Conservation (phyloP, 2,797 vertebrate genomes). For the Ammospiza maritima region DNA sequence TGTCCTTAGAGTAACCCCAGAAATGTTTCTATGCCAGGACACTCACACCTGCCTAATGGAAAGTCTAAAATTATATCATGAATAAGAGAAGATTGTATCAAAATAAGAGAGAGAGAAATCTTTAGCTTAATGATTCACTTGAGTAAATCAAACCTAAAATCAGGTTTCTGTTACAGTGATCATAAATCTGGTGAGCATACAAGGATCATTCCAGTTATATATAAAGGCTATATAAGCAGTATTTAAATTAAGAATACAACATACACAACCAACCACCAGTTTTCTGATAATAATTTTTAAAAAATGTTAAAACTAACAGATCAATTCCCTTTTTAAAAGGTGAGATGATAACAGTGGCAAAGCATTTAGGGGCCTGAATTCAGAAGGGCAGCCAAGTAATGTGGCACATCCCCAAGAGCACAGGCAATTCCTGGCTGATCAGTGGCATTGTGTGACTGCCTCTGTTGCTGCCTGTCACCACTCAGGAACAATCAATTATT, state of each 20-base stretch:
- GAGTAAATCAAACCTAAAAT: not conserved
- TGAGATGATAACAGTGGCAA: conserved; percentile 8
- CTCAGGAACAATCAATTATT: conserved; percentile 16
- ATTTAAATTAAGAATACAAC: not conserved
- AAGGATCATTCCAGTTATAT: not conserved
- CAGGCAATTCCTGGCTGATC: conserved; percentile 2
- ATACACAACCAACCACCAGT: not conserved
- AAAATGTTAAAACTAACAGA: not conserved
- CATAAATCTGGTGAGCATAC: not conserved
- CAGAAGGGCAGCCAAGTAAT: conserved; percentile 33
- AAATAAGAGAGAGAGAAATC: not conserved
- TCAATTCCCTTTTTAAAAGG: not conserved
- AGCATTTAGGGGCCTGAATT: not conserved
- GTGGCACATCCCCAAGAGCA: conserved; percentile 16
- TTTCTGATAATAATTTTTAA: not conserved
- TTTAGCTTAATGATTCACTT: not conserved
- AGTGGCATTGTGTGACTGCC: conserved; percentile 6
- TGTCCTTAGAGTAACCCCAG: not conserved
- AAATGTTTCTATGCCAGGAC: not conserved
- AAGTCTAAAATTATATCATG: not conserved
- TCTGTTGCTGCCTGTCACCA: conserved; percentile 32
- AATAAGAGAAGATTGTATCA: not conserved
- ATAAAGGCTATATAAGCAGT: not conserved
- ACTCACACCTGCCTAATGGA: not conserved
- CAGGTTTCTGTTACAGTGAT: not conserved